These are phyloP conservation scores for Seriola aureovittata DNA, from an alignment of 2,113 vertebrate species.

Conservation along the genomic window DNA sequence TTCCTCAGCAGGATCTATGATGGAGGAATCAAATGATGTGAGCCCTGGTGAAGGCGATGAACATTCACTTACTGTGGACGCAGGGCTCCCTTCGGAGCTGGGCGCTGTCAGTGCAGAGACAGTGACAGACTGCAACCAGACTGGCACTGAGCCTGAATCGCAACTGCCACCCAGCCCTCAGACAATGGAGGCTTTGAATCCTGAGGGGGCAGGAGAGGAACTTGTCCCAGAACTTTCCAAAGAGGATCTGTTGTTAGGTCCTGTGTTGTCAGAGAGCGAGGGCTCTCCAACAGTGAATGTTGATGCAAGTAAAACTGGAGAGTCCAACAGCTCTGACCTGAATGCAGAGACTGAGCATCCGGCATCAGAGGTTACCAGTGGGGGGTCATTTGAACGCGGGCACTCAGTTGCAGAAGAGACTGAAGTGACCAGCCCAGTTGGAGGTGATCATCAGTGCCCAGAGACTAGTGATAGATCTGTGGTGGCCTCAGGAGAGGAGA, in stretches of 20 bases:
- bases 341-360: slow-evolving; percentile 10
- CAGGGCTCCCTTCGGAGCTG: slow-evolving; percentile 20
- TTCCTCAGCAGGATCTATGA: neutral
- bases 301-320: slow-evolving; percentile 4
- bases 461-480: slow-evolving; percentile 34
- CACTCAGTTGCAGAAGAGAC: slow-evolving; percentile 1
- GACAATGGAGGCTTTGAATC: slow-evolving; percentile 42
- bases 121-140: slow-evolving; percentile 13
- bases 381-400: neutral
- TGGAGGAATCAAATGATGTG: slow-evolving; percentile 11
- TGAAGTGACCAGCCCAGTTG: neutral
- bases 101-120: neutral
- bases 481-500: slow-evolving; percentile 16
- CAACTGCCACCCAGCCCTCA: slow-evolving; percentile 33
- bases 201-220: slow-evolving; percentile 45
- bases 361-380: slow-evolving; percentile 12
- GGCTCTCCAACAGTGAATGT: neutral
- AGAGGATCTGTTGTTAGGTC: slow-evolving; percentile 27
- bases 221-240: slow-evolving; percentile 20
- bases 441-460: slow-evolving; percentile 12
- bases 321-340: slow-evolving; percentile 4
- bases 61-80: neutral
- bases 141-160: slow-evolving; percentile 46
- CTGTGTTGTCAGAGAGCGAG: neutral
- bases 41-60: slow-evolving; percentile 3